phyloP scores from a whole-genome alignment of 64 coral and sea anemone genomes.

The Hydrozoanthus tunicans region DNA sequence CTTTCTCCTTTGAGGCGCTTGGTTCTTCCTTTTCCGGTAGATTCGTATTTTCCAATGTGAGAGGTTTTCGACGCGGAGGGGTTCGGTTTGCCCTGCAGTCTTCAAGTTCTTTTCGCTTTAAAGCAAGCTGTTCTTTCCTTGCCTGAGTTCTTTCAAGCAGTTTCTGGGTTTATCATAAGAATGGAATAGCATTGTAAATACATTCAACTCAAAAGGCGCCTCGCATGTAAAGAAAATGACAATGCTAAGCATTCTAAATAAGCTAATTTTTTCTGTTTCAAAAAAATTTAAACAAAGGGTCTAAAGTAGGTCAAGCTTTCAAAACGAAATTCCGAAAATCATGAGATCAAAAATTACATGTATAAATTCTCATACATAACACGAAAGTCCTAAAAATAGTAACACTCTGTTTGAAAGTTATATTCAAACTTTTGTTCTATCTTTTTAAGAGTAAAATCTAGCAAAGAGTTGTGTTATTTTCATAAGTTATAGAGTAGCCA shows the following conservation, averaged over 20 bases:
- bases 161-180: slow-evolving; percentile 52
- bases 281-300: neutral
- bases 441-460: neutral
- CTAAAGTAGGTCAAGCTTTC: neutral
- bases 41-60: slow-evolving; percentile 80
- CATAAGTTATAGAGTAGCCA: no score
- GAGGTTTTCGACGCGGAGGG: slow-evolving; percentile 55
- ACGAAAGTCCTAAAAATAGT: neutral
- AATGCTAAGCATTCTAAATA: no score
- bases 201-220: no score
- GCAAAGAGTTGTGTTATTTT: no score
- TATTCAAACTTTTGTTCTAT: neutral
- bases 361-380: neutral
- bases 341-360: neutral
- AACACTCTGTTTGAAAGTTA: neutral
- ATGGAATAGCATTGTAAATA: neutral
- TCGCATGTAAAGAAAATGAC: no score
- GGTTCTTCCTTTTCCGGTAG: slow-evolving; percentile 23
- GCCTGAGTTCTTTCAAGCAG: slow-evolving; percentile 89
- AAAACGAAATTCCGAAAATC: neutral
- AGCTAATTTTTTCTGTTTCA: neutral
- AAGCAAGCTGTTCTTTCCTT: slow-evolving; percentile 79
- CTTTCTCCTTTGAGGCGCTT: slow-evolving; percentile 20
- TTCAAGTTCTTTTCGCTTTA: slow-evolving; percentile 79
- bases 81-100: slow-evolving; percentile 76